phyloP scores from a whole-genome alignment of 2,888 invertebrate genomes.

The Mythimna vitellina region DNA sequence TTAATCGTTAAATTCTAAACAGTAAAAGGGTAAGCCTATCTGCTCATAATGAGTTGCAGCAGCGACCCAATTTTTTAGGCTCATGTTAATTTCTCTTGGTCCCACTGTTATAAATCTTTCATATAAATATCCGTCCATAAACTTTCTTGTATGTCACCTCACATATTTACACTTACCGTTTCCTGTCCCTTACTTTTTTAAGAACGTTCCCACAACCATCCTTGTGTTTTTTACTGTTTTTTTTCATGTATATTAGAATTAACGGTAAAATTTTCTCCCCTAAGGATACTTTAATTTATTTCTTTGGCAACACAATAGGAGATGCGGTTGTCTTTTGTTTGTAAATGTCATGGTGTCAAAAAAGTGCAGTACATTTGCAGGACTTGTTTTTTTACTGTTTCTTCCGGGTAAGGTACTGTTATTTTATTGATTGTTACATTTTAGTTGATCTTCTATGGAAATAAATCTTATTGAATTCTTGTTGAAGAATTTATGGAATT shows the following conservation, averaged over 20 bases:
- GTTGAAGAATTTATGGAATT: neutral
- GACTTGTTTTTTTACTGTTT: slow-evolving; percentile 40
- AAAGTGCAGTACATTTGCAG: slow-evolving; percentile 70
- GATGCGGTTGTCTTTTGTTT: slow-evolving; percentile 86
- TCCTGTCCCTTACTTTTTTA: slow-evolving; percentile 86
- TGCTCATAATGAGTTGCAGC: slow-evolving; percentile 10
- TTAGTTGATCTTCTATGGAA: slow-evolving; percentile 32
- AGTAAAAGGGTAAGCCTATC: neutral
- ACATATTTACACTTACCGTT: slow-evolving; percentile 87
- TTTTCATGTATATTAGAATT: slow-evolving; percentile 84
- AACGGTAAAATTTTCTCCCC: slow-evolving; percentile 89
- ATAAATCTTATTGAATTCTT: slow-evolving; percentile 29
- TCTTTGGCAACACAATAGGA: slow-evolving; percentile 83
- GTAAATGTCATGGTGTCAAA: slow-evolving; percentile 74
- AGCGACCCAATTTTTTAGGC: slow-evolving; percentile 48
- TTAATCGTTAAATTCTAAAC: neutral
- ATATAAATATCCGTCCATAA: slow-evolving; percentile 84
- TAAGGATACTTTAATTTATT: slow-evolving; percentile 89
- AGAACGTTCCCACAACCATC: slow-evolving; percentile 86
- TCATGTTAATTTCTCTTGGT: slow-evolving; percentile 33
- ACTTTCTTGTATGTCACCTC: slow-evolving; percentile 81
- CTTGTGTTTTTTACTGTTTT: slow-evolving; percentile 82
- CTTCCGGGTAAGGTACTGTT: slow-evolving; percentile 41
- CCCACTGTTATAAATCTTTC: slow-evolving; percentile 79
- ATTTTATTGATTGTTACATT: slow-evolving; percentile 49